Evolutionary conservation across 2,113 vertebrate species (phyloP), one percentile per base, ranked within the genome.

Genomic region (Phocoena phocoena): DNA sequence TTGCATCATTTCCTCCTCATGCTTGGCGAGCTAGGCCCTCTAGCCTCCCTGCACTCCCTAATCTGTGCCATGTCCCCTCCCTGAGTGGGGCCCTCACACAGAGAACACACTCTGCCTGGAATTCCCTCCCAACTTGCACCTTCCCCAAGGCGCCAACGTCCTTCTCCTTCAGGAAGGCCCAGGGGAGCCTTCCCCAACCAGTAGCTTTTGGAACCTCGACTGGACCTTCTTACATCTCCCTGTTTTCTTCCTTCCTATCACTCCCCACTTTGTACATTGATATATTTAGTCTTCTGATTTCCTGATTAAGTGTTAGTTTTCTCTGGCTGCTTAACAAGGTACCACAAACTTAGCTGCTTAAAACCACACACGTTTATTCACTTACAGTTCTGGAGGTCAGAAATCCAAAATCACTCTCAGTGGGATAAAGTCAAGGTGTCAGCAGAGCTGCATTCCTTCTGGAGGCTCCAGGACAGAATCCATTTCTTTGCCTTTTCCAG

Each of bases 41-140:
- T 38, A 28, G 23, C n/a, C 44, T 77, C 6, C 62, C 18, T 67
- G 36, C 14, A 2, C 38, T 44, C n/a, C 33, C 58, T 47, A 2
- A 36, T 12, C 41, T 4, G 44, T 28, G 14, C 67, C 41, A 14
- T 2, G 6, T 3, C n/a, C 70, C 50, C 70, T 67, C 44, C 28
- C 6, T 13, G 15, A 9, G 25, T 58, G 2, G n/a, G 53, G 14
- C 11, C 55, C 12, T 60, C 41, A 71, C 12, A 5, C 6, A 81
- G 5, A 80, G 33, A 76, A 26, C 1, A 23, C 0, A 5, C 5
- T 18, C 1, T 0, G 15, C 0, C 0, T 36, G 68, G 47, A 44
- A 60, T 65, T 41, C 55, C 53, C 67, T 55, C n/a, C 23, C 17
- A 1, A 5, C 21, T 20, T 1, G 0, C 0, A 38, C 1, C 7